These are phyloP conservation scores for Heliconius aoede DNA, from an alignment of 2,888 invertebrate species.

Conservation along the genomic window DNA sequence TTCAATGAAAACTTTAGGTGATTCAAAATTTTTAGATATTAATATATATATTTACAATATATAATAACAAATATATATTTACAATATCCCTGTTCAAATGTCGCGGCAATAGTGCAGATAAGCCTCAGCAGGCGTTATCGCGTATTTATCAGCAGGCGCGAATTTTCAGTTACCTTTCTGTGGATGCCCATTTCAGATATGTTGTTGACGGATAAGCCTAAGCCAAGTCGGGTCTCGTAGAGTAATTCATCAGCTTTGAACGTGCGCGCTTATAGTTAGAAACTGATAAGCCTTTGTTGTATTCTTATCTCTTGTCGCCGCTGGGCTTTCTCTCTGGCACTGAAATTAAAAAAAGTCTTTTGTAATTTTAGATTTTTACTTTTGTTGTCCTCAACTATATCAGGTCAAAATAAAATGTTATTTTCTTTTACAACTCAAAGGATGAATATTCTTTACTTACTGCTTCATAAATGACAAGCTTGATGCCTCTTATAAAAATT, in stretches of 20 bases:
- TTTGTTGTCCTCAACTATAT: slow-evolving; percentile 38
- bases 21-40: not conserved
- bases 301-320: slow-evolving; percentile 64
- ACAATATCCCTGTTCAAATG: slow-evolving; percentile 16
- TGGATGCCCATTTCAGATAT: slow-evolving; percentile 55
- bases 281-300: slow-evolving; percentile 71
- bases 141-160: slow-evolving; percentile 35
- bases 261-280: slow-evolving; percentile 62
- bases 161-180: slow-evolving; percentile 48
- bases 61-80: not conserved
- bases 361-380: slow-evolving; percentile 48
- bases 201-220: slow-evolving; percentile 74
- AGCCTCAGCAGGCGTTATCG: slow-evolving; percentile 44
- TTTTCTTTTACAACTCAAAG: not conserved
- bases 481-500: not conserved
- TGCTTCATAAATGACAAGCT: slow-evolving; percentile 4
- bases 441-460: slow-evolving; percentile 17
- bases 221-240: slow-evolving; percentile 65
- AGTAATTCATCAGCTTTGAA: slow-evolving; percentile 65
- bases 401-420: slow-evolving; percentile 36
- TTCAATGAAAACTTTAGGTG: too few species aligned
- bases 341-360: slow-evolving; percentile 58
- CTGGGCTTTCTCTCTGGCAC: slow-evolving; percentile 55
- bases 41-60: not conserved
- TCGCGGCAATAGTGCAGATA: slow-evolving; percentile 25